Conservation (phyloP, 2,797 vertebrate genomes). For the Thripadectes ignobilis region DNA sequence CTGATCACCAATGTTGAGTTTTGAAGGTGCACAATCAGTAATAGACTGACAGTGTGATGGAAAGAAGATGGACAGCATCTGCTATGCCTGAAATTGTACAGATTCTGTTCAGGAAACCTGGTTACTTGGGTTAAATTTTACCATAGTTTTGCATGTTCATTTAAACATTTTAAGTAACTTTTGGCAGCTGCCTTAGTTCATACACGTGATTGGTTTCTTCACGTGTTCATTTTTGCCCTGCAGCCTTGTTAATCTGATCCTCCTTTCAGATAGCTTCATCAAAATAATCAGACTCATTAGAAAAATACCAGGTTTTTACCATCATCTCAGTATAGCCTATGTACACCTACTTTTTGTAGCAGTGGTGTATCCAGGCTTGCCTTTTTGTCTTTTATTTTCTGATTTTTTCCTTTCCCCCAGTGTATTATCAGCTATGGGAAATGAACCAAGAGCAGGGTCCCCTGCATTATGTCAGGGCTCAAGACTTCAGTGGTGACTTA, state of each 20-base stretch:
- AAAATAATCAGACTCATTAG: not conserved
- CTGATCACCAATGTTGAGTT: fast-evolving
- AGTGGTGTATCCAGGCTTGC: not conserved
- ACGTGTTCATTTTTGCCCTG: not conserved
- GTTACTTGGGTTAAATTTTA: not conserved
- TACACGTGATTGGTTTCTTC: not conserved
- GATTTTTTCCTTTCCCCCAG: not conserved
- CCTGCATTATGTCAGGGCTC: not conserved
- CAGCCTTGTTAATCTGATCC: not conserved
- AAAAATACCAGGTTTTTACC: not conserved
- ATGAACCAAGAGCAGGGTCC: not conserved
- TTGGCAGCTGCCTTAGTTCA: not conserved
- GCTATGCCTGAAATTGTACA: not conserved
- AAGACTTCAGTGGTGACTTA: not conserved
- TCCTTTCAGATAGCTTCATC: not conserved
- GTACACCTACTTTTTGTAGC: not conserved
- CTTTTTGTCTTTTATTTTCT: not conserved
- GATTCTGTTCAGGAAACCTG: not conserved
- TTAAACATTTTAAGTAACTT: not conserved
- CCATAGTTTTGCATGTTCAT: not conserved
- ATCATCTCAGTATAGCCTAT: not conserved
- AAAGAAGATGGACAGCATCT: not conserved
- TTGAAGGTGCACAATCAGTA: not conserved
- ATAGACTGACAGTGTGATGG: not conserved
- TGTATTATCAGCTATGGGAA: not conserved